These are phyloP conservation scores for Alsophila aescularia DNA, from an alignment of 2,888 invertebrate species.

Conservation along the genomic window DNA sequence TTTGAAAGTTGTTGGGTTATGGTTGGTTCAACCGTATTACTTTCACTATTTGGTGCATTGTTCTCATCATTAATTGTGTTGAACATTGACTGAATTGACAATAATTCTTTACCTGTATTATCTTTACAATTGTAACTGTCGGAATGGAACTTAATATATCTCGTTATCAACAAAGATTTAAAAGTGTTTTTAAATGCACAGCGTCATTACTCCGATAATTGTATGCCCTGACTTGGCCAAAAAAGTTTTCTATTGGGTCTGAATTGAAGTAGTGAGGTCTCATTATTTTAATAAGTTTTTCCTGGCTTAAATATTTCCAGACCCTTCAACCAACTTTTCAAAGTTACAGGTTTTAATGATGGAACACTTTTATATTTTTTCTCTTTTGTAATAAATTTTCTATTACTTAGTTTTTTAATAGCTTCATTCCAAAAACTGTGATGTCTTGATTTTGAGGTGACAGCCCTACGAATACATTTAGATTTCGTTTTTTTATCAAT, in stretches of 20 bases:
- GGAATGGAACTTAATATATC: background rate
- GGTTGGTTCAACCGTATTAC: background rate
- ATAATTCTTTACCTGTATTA: background rate
- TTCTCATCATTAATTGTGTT: background rate
- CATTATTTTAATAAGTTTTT: background rate
- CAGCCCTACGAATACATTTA: background rate
- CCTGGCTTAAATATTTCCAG: background rate
- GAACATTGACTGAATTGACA: background rate
- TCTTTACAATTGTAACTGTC: constrained; percentile 3
- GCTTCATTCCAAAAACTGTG: background rate
- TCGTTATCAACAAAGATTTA: too few relatives aligned
- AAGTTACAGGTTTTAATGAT: background rate
- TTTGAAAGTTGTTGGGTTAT: background rate
- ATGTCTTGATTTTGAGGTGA: background rate
- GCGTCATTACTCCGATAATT: background rate
- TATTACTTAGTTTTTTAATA: background rate
- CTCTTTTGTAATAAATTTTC: background rate
- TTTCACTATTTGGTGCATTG: background rate
- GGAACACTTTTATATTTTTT: background rate
- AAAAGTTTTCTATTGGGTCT: constrained; percentile 1
- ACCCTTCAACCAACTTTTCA: background rate
- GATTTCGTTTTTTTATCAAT: background rate
- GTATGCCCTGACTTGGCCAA: too few relatives aligned
- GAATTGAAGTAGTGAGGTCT: background rate
- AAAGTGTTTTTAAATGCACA: background rate